Evolutionary conservation across 2,113 vertebrate species (phyloP), one percentile per base, ranked within the genome.

Genomic region (Calonectris borealis): DNA sequence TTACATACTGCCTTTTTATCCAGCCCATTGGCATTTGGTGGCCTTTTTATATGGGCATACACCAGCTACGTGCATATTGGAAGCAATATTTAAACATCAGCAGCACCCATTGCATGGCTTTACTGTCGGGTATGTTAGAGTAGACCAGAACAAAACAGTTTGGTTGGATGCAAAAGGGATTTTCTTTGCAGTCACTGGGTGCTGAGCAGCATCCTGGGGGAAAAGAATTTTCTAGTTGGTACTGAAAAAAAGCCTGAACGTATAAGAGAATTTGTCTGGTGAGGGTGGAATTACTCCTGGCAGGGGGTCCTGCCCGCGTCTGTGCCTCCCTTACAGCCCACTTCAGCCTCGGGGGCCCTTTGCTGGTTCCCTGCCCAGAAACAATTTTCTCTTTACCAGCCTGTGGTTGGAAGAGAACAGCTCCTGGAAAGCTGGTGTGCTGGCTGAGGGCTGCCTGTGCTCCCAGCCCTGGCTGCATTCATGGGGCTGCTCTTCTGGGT

Each of bases 321-420:
- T 73, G 36, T 73, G 77, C 73, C 73, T 64, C 62, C 29, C 81
- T 69, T 18, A 19, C 72, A 91, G 84, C 87, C 64, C 83, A 4
- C 60, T 65, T 34, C 77, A 69, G 64, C 77, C 70, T 32, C 0
- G 0, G 61, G 78, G 55, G 71, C 49, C 64, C 40, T 13, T 72
- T 38, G 54, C 72, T 94, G 89, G 83, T 79, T 87, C 75, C 48
- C 13, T 85, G 93, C 83, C 88, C 94, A 90, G 93, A 90, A 78
- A 36, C 52, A 55, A 58, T 93, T 83, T 86, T 96, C 86, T 71
- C 55, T 1, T 5, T 22, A 54, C 83, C 66, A 54, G 61, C 20
- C 36, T 62, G 91, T 40, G 71, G 61, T 11, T 40, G 31, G 46
- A 44, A 62, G 10, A 0, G 36, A 75, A 31, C 22, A 55, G 79